These are phyloP conservation scores for Psilopogon haemacephalus DNA, from an alignment of 2,113 vertebrate species.

Conservation along the genomic window DNA sequence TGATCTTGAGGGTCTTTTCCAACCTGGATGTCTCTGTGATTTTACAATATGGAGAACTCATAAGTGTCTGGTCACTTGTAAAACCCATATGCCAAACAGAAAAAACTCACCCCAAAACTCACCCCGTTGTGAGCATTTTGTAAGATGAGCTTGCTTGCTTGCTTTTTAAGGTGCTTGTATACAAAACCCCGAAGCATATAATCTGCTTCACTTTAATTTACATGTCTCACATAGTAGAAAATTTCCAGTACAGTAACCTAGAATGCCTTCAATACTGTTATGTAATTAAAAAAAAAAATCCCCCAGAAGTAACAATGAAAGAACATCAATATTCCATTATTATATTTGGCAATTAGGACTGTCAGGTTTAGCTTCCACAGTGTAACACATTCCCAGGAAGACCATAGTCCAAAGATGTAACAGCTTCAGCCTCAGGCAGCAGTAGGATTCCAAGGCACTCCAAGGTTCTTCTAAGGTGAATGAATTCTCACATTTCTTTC, in stretches of 20 bases:
- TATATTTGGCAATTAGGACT: background rate
- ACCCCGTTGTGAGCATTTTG: background rate
- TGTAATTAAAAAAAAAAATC: background rate
- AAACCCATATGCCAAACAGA: fast-evolving
- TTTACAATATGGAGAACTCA: background rate
- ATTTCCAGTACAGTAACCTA: background rate
- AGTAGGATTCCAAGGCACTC: background rate
- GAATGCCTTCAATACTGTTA: background rate
- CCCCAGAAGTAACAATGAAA: background rate
- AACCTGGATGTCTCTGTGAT: no score
- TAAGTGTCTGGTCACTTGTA: background rate
- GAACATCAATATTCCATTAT: background rate
- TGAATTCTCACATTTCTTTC: background rate
- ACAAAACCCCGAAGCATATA: background rate
- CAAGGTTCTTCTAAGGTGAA: slow-evolving; percentile 1
- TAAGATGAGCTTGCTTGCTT: background rate
- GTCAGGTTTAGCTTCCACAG: background rate
- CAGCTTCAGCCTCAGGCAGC: background rate
- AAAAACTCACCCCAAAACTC: background rate
- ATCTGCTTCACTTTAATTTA: background rate
- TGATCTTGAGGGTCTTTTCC: no score
- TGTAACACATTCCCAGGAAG: background rate
- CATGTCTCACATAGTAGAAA: background rate
- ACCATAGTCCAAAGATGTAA: background rate
- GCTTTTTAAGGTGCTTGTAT: background rate